Conservation (phyloP, 2,797 vertebrate genomes). For the Dallia pectoralis region DNA sequence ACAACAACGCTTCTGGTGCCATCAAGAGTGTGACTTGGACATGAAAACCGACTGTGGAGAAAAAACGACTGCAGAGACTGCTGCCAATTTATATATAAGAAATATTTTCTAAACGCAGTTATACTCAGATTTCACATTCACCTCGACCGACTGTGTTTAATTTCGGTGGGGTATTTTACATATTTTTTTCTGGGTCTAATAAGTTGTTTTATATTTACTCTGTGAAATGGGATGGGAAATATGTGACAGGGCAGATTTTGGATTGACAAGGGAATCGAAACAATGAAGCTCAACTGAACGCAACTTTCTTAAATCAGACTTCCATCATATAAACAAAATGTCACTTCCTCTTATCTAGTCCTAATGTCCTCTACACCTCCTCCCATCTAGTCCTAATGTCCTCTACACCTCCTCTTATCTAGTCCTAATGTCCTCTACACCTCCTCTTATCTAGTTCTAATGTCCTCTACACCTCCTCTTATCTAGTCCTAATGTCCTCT, state of each 20-base stretch:
- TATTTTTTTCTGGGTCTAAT: constrained; percentile 41
- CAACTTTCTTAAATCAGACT: not conserved
- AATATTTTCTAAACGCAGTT: constrained; percentile 77
- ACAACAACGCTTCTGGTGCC: constrained; percentile 72
- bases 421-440: too few species aligned
- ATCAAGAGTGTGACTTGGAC: constrained; percentile 58
- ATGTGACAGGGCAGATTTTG: constrained; percentile 3
- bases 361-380: not conserved
- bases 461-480: too few species aligned
- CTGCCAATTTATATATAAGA: constrained; percentile 69
- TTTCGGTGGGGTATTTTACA: constrained; percentile 44
- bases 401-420: too few species aligned
- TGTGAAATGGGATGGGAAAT: constrained; percentile 54
- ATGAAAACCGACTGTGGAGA: constrained; percentile 52
- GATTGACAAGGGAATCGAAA: not conserved
- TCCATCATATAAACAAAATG: not conserved
- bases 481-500: not conserved
- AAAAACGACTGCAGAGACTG: constrained; percentile 64
- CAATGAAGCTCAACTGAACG: too few species aligned
- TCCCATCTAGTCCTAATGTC: too few species aligned
- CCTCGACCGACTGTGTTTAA: constrained; percentile 58
- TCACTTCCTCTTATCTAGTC: too few species aligned
- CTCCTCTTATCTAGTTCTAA: too few species aligned
- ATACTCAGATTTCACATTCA: constrained; percentile 62
- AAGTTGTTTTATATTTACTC: constrained; percentile 23